Evolutionary conservation across 2,113 vertebrate genomes (phyloP), one percentile per base, ranked within the genome.

Genomic region (Crotalus tigris): DNA sequence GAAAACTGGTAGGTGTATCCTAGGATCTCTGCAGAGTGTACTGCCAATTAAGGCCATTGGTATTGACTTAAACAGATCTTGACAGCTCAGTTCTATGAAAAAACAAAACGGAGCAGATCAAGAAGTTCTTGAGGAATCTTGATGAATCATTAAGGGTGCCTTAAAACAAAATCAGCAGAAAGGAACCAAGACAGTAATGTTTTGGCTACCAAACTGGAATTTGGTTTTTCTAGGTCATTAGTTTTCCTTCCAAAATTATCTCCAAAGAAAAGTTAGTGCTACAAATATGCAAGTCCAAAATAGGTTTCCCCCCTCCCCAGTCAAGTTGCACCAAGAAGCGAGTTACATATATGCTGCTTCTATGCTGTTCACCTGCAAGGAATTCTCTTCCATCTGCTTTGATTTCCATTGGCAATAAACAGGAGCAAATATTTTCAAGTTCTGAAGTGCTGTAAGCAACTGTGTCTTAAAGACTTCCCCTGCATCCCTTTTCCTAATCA

Each of bases 211-310:
- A 98, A 98, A 98, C 97, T 97, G 97, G 96, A 96, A 98, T 98
- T 98, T 98, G 98, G 98, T 98, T 98, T 93, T 98, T 97, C 98
- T 98, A 98, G 98, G 97, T 98, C 97, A 97, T 96, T 97, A 95
- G 95, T 98, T 95, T 95, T 91, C 97, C 97, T 96, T 96, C 96
- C 81, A 69, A 93, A 92, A 96, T 96, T 97, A 97, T 96, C 97
- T 97, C 96, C 96, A 98, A 98, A 97, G 95, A 97, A 97, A 97
- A 96, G 96, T 98, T 97, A 98, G 98, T 98, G 98, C 98, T 98
- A 98, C 98, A 98, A 97, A 95, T 97, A 97, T 95, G 97, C 97
- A 98, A 98, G 97, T 97, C 95, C 95, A 97, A 98, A 96, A 97
- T 0, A 93, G 90, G 93, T 92, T 87, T 87, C 8, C n/a, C 9